phyloP scores from a whole-genome alignment of 2,797 vertebrate genomes.

The Malacoctenus gilli region DNA sequence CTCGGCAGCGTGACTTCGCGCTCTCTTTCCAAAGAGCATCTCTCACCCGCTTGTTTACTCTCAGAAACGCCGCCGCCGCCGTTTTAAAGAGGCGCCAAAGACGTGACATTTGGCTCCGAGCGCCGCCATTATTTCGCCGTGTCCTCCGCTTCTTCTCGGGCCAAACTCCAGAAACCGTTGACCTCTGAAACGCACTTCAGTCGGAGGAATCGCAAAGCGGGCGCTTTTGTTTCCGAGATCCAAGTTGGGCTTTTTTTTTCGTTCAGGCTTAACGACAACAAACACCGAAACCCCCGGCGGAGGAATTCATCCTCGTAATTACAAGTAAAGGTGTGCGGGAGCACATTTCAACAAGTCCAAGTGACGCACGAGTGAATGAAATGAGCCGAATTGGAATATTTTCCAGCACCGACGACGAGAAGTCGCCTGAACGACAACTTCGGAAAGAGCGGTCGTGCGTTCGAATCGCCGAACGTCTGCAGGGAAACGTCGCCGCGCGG shows the following conservation, averaged over 20 bases:
- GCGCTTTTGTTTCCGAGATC: neutral
- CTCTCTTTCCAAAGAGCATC: conserved; percentile 49
- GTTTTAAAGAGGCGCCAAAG: neutral
- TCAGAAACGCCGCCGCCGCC: neutral
- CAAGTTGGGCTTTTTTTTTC: conserved; percentile 6
- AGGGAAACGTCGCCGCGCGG: no score
- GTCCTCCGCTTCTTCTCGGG: neutral
- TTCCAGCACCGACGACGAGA: conserved; percentile 5
- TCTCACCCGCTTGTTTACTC: conserved; percentile 13
- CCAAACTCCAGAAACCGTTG: conserved; percentile 14
- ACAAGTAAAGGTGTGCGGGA: conserved; percentile 4
- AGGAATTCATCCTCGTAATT: conserved; percentile 14
- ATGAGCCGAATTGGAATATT: conserved; percentile 1
- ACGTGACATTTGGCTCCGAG: neutral
- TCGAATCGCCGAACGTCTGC: neutral
- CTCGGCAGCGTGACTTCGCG: conserved; percentile 46
- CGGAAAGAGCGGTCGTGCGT: neutral
- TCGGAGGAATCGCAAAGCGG: neutral
- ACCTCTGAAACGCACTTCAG: conserved; percentile 27
- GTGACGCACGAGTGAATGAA: conserved; percentile 17
- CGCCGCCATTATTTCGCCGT: neutral
- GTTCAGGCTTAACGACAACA: conserved; percentile 1
- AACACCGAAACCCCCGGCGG: neutral
- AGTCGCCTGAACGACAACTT: neutral
- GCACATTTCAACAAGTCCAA: conserved; percentile 4